Conservation (phyloP, 2,113 vertebrate genomes). For the Siniperca knerii region DNA sequence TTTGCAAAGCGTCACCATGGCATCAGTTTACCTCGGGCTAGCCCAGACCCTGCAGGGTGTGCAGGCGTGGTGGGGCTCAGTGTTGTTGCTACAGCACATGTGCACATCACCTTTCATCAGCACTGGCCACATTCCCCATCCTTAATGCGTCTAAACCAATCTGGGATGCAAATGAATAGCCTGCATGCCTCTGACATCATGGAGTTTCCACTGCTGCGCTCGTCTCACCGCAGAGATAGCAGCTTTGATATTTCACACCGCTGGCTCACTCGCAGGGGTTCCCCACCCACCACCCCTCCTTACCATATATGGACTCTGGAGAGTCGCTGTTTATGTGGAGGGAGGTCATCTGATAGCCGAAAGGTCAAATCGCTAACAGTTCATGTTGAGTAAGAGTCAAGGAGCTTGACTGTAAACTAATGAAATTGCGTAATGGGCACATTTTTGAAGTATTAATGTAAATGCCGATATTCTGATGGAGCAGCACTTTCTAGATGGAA, state of each 20-base stretch:
- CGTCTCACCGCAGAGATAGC: conserved; percentile 58
- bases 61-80: not conserved
- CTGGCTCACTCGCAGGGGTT: conserved; percentile 71
- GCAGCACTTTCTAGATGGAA: not conserved
- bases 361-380: conserved; percentile 53
- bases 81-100: conserved; percentile 52
- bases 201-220: conserved; percentile 81
- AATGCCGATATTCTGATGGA: not conserved
- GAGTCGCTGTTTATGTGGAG: conserved; percentile 51
- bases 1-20: conserved; percentile 42
- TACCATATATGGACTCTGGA: conserved; percentile 72
- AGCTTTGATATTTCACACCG: conserved; percentile 77
- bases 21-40: conserved; percentile 49
- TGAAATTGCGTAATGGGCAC: not conserved
- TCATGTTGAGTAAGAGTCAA: conserved; percentile 3
- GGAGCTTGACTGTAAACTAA: not conserved
- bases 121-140: conserved; percentile 26
- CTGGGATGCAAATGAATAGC: conserved; percentile 58
- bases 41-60: conserved; percentile 25
- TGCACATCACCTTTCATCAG: conserved; percentile 65
- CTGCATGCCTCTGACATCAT: conserved; percentile 76
- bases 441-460: not conserved
- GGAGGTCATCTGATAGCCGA: conserved; percentile 44
- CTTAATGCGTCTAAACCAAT: conserved; percentile 67
- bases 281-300: conserved; percentile 74